Conservation (phyloP, 2,888 invertebrate species). For the Pterobdella sp. region DNA sequence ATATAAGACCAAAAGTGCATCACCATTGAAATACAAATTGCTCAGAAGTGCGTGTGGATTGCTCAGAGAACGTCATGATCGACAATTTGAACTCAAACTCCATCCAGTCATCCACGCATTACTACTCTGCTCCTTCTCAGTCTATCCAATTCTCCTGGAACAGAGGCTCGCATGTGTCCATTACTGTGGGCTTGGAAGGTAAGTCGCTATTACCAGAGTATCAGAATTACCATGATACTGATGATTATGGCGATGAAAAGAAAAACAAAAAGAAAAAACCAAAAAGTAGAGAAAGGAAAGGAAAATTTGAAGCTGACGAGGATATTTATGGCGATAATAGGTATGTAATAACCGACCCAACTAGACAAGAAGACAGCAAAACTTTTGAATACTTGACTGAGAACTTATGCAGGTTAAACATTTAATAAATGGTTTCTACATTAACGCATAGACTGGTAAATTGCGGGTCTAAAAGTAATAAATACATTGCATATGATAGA, state of each 20-base stretch:
- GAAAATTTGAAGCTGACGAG: neutral
- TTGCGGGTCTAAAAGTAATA: no score
- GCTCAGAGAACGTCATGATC: constrained; percentile 3
- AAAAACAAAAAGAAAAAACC: neutral
- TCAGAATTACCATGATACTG: neutral
- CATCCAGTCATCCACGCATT: constrained; percentile 7
- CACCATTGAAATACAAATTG: no score
- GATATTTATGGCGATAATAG: constrained; percentile 6
- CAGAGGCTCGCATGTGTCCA: neutral
- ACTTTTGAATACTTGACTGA: constrained; percentile 3
- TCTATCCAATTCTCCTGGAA: constrained; percentile 17
- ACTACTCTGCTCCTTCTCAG: neutral
- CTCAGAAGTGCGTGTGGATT: constrained; percentile 9
- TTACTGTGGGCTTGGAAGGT: constrained; percentile 11
- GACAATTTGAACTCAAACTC: constrained; percentile 3
- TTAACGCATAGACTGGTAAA: neutral
- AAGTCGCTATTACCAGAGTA: constrained; percentile 3
- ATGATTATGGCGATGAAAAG: neutral
- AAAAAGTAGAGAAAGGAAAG: neutral
- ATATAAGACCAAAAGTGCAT: no score
- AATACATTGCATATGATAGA: no score
- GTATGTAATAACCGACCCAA: constrained; percentile 9
- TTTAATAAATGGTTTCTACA: neutral
- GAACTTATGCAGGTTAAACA: constrained; percentile 12
- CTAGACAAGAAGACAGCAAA: constrained; percentile 3